phyloP scores from a whole-genome alignment of 2,113 vertebrate genomes.

The Passer domesticus region DNA sequence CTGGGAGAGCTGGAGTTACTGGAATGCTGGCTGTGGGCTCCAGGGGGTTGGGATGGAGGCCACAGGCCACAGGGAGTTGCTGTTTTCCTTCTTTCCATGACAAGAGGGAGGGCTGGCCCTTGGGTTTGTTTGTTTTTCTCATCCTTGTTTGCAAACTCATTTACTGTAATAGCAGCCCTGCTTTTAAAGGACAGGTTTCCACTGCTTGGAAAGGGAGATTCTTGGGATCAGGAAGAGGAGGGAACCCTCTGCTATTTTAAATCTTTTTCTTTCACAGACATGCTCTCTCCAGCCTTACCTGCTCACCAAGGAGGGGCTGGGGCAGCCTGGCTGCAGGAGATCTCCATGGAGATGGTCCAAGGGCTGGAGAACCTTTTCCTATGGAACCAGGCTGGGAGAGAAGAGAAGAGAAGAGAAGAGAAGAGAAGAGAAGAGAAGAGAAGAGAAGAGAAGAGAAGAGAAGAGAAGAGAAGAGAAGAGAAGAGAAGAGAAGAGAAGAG shows the following conservation, averaged over 20 bases:
- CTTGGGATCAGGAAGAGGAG: not conserved
- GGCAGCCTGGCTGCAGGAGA: not conserved
- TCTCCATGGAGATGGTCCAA: not conserved
- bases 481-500: no score
- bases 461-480: no score
- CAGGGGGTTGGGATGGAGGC: not conserved
- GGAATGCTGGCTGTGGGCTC: not conserved
- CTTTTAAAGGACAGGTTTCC: not conserved
- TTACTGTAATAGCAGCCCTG: not conserved
- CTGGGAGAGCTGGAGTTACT: not conserved
- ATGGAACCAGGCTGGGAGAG: not conserved
- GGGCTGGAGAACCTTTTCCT: not conserved
- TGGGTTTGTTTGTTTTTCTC: not conserved
- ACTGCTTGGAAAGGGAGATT: not conserved
- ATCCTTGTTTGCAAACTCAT: not conserved
- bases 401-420: no score
- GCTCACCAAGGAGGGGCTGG: fast-evolving
- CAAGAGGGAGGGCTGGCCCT: not conserved
- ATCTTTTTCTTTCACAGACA: not conserved
- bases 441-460: no score
- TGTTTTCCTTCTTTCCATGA: not conserved
- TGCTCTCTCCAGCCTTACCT: not conserved
- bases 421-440: no score
- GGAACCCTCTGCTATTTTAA: not conserved
- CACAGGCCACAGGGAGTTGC: not conserved